Percentiles rank a stretch among this genome's conserved stretches.
Evolutionary conservation across 2,113 vertebrate species (phyloP).

Genomic region (Stigmatopora nigra): DNA sequence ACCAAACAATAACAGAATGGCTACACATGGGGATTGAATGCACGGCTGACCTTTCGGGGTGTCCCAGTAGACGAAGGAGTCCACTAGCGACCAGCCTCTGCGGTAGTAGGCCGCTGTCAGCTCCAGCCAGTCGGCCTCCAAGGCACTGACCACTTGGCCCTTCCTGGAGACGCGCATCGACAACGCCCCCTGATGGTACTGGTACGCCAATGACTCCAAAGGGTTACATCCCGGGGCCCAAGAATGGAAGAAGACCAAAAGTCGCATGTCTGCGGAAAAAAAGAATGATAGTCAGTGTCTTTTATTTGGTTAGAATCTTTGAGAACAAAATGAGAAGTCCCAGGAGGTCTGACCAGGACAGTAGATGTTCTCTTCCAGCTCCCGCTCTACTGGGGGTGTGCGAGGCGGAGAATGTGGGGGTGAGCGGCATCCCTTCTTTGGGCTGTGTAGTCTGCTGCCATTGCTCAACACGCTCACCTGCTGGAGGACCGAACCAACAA

Average conservation of each 20-base stretch:
- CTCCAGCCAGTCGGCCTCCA: conserved; percentile 96
- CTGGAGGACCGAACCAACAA: conserved; percentile 84
- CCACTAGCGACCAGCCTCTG: conserved; percentile 87
- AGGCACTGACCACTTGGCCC: conserved; percentile 79
- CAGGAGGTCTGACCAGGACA: conserved; percentile 58
- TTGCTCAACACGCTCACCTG: conserved; percentile 63
- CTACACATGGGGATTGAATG: background rate
- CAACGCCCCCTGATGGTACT: conserved; percentile 84
- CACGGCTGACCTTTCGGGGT: conserved; percentile 75
- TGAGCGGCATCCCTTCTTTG: conserved; percentile 60
- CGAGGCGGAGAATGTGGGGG: conserved; percentile 55
- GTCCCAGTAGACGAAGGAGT: conserved; percentile 94
- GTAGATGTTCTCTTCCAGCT: conserved; percentile 59
- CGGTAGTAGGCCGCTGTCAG: conserved; percentile 88
- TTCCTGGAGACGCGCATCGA: conserved; percentile 88
- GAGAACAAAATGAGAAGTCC: conserved; percentile 24
- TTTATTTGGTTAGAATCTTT: conserved; percentile 36
- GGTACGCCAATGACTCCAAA: conserved; percentile 75
- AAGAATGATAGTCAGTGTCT: background rate
- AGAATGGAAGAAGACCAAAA: conserved; percentile 84
- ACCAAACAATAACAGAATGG: background rate
- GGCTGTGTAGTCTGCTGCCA: conserved; percentile 57
- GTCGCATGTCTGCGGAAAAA: conserved; percentile 64
- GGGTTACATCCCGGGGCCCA: conserved; percentile 68
- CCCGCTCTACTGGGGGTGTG: conserved; percentile 56